These are phyloP conservation scores for Biston stratarius DNA, from an alignment of 2,888 invertebrate genomes.

Conservation along the genomic window DNA sequence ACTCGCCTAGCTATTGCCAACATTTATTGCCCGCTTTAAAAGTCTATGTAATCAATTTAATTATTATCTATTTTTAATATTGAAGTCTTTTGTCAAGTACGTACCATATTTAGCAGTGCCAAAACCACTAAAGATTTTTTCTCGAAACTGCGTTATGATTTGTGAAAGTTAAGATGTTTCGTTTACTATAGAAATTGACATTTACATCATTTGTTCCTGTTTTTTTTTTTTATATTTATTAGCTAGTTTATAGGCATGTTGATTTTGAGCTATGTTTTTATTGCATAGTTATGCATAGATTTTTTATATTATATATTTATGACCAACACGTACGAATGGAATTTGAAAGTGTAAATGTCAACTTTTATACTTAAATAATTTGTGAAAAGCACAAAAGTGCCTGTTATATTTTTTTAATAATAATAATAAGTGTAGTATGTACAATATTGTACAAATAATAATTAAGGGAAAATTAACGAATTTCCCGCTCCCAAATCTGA, in stretches of 20 bases:
- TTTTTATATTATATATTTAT: not conserved
- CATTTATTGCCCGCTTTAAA: too few relatives aligned
- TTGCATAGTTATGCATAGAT: not conserved
- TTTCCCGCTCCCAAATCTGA: not conserved
- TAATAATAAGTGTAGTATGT: not conserved
- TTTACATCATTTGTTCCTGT: not conserved
- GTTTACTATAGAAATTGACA: not conserved
- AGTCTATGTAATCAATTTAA: too few relatives aligned
- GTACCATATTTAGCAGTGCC: not conserved
- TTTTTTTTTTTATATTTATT: not conserved
- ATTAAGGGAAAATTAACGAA: too few relatives aligned
- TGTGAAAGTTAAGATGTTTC: not conserved
- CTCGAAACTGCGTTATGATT: not conserved
- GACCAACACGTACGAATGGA: not conserved
- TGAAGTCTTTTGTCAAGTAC: not conserved
- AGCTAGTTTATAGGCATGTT: not conserved
- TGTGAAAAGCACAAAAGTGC: constrained; percentile 10
- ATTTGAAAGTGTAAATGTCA: constrained; percentile 10
- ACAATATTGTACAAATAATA: constrained; percentile 5
- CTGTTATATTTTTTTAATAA: constrained; percentile 8
- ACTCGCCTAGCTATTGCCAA: too few relatives aligned
- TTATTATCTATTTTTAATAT: too few relatives aligned
- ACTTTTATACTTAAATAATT: constrained; percentile 1
- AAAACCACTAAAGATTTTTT: not conserved
- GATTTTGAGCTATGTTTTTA: not conserved